These are phyloP conservation scores for Sarcophaga rosellei DNA, from an alignment of 2,888 invertebrate species.

Conservation along the genomic window DNA sequence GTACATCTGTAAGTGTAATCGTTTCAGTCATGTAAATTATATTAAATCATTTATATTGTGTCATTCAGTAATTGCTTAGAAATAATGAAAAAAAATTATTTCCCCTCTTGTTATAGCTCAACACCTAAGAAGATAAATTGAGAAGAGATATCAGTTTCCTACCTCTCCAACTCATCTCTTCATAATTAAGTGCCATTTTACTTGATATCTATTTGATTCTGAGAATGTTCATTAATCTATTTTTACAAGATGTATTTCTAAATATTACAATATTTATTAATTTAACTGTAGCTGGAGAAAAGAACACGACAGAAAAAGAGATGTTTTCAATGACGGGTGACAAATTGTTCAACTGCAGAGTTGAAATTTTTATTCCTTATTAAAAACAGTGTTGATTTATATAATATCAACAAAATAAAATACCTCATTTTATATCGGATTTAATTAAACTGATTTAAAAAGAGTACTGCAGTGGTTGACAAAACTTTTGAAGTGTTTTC, in stretches of 20 bases:
- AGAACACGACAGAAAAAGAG: slow-evolving; percentile 55
- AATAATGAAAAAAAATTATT: slow-evolving; percentile 1
- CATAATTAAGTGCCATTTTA: slow-evolving; percentile 82
- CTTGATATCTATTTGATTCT: not conserved
- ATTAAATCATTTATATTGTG: slow-evolving; percentile 10
- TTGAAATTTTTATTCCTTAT: slow-evolving; percentile 4
- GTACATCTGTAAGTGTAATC: slow-evolving; percentile 85
- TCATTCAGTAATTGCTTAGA: slow-evolving; percentile 15
- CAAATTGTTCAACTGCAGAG: not conserved
- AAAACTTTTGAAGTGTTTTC: too few relatives aligned
- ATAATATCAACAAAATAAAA: too few relatives aligned
- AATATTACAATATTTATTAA: not conserved
- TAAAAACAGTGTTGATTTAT: not conserved
- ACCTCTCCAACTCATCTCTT: slow-evolving; percentile 84
- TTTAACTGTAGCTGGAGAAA: not conserved
- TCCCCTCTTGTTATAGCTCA: slow-evolving; percentile 34
- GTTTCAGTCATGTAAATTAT: not conserved
- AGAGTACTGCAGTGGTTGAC: too few relatives aligned
- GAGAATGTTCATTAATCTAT: not conserved
- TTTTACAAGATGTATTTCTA: not conserved
- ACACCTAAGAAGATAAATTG: not conserved
- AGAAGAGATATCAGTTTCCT: slow-evolving; percentile 65
- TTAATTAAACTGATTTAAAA: too few relatives aligned
- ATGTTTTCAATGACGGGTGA: slow-evolving; percentile 30
- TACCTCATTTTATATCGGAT: too few relatives aligned